Base-by-base conservation (phyloP, 2,888 invertebrate genomes). In the Plutella xylostella region DNA sequence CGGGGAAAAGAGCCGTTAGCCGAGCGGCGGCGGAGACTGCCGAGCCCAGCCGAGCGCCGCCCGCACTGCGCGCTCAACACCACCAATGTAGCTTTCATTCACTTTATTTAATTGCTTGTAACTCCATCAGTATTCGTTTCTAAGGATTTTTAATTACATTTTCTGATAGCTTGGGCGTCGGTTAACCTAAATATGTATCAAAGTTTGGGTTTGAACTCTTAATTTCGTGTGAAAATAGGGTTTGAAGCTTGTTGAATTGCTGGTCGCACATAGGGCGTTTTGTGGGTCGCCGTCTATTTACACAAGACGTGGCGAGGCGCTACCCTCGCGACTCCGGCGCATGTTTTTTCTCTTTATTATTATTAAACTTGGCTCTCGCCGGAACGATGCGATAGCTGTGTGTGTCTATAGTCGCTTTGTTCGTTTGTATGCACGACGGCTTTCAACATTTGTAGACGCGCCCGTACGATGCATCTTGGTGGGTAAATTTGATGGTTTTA, bases 331-430 rank as follows among this genome's bases (percentile, higher is more conserved):
- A 52, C 54, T 51, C 55, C 65, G 56, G 62, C 65, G 56, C 56
- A 60, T 55, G 73, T 78, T 79, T 82, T 80, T 77, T 77, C 74
- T 73, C 68, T 70, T 72, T n/a, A n/a, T 73, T 76, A 79, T 78
- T 82, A 79, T 79, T 79, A 80, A 76, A 76, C 69, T 72, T 70
- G 68, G 70, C 67, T 57, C 61, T 53, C 46, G 28, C 22, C 17
- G 12, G 25, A n/a, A 28, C 34, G 37, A 34, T n/a, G 25, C 28
- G 14, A 25, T n/a, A n/a, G n/a, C n/a, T n/a, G n/a, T n/a, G n/a
- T n/a, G n/a, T n/a, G n/a, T n/a, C n/a, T n/a, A n/a, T n/a, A n/a
- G n/a, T n/a, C n/a, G n/a, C n/a, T n/a, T n/a, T n/a, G n/a, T n/a
- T n/a, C n/a, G n/a, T n/a, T n/a, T n/a, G n/a, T n/a, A n/a, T n/a